Conservation (phyloP, 2,888 invertebrate genomes). For the Mythimna loreyi region DNA sequence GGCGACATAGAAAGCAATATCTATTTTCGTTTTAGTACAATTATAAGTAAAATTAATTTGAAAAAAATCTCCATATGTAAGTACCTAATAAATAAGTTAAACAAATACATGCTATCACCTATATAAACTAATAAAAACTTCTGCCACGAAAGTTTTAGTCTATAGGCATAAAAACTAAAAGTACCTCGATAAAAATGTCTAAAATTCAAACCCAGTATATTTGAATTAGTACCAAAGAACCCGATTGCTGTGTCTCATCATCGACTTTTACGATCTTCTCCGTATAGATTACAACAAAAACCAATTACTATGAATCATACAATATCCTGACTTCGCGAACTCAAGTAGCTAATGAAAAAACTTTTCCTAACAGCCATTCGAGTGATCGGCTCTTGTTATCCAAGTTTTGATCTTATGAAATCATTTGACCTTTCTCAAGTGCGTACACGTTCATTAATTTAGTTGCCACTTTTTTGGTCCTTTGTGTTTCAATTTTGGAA, state of each 20-base stretch:
- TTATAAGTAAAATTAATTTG: too few relatives aligned
- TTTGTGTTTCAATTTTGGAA: slow-evolving; percentile 29
- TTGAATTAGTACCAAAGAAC: background rate
- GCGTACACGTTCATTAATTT: slow-evolving; percentile 45
- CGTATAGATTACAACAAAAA: slow-evolving; percentile 60
- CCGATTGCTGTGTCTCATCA: slow-evolving; percentile 21
- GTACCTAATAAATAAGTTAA: background rate
- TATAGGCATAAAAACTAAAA: background rate
- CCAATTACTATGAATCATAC: slow-evolving; percentile 67
- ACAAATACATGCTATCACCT: slow-evolving; percentile 5
- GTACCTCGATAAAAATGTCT: background rate
- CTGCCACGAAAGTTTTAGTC: background rate
- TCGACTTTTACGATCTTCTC: slow-evolving; percentile 49
- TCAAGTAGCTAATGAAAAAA: slow-evolving; percentile 67
- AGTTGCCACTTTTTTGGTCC: slow-evolving; percentile 21
- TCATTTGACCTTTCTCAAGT: slow-evolving; percentile 57
- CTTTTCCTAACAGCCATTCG: slow-evolving; percentile 51
- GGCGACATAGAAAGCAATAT: background rate
- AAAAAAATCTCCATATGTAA: background rate
- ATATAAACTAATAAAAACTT: slow-evolving; percentile 22
- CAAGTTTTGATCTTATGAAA: slow-evolving; percentile 60
- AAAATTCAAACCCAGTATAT: slow-evolving; percentile 12
- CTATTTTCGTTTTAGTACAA: too few relatives aligned
- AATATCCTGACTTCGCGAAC: slow-evolving; percentile 59
- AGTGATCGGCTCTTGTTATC: slow-evolving; percentile 56